Evolutionary conservation across 1,140 invertebrate genomes (phyloP).

Genomic region (Telenomus remus): DNA sequence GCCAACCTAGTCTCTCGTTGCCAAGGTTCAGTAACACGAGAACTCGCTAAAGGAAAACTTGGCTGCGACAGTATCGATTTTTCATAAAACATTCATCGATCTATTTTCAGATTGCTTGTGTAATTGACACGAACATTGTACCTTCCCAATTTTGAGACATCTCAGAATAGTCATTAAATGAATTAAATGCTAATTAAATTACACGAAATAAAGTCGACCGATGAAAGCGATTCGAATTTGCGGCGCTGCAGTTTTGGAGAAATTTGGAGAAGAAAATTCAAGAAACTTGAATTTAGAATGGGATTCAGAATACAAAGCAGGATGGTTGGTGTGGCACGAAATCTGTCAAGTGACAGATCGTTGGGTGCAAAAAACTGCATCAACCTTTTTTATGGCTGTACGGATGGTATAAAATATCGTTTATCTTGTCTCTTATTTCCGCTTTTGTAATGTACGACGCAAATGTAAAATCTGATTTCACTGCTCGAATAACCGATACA

Average conservation of each 20-base stretch:
- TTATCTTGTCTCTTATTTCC: constrained; percentile 40
- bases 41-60: constrained; percentile 3
- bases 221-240: no score
- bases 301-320: constrained; percentile 25
- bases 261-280: no score
- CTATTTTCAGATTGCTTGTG: constrained; percentile 19
- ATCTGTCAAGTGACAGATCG: constrained; percentile 39
- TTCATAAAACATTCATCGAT: constrained; percentile 46
- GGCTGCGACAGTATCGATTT: constrained; percentile 28
- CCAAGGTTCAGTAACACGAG: neutral
- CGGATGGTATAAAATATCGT: constrained; percentile 32
- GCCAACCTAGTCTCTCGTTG: no score
- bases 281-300: constrained; percentile 24
- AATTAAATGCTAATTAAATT: no score
- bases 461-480: constrained; percentile 44
- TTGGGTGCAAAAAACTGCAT: constrained; percentile 23
- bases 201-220: no score
- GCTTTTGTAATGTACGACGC: constrained; percentile 27
- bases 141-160: neutral
- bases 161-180: neutral
- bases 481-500: constrained; percentile 12
- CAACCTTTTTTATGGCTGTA: constrained; percentile 12
- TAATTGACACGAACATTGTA: constrained; percentile 21
- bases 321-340: constrained; percentile 8
- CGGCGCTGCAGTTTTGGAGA: no score